Percentiles rank a stretch among this genome's conserved stretches.
These are phyloP conservation scores for Drosophila greeni DNA, from an alignment of 2,888 invertebrate genomes.

Conservation along the genomic window DNA sequence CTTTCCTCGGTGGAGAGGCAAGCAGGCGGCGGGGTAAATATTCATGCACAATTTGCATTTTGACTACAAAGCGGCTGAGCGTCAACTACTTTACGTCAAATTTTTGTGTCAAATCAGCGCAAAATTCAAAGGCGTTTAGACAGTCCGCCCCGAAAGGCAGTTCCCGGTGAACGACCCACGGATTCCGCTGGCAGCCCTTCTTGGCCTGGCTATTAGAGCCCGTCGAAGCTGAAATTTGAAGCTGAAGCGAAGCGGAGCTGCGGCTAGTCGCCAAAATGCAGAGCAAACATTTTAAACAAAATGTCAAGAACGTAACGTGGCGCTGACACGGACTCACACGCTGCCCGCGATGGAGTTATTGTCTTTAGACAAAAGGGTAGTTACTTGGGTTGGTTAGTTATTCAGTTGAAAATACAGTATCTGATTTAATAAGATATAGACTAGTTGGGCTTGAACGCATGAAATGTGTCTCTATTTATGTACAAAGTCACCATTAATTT, in stretches of 20 bases:
- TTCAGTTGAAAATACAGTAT: not conserved
- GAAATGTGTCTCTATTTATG: not conserved
- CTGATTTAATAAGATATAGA: not conserved
- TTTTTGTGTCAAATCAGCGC: conserved; percentile 70
- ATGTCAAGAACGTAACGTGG: conserved; percentile 52
- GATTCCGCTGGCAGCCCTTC: conserved; percentile 10
- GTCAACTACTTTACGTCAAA: conserved; percentile 50
- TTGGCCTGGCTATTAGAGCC: conserved; percentile 5
- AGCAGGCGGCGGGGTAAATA: conserved; percentile 20
- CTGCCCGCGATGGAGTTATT: conserved; percentile 26
- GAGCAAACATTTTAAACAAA: conserved; percentile 58
- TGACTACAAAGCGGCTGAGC: conserved; percentile 24
- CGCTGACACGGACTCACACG: conserved; percentile 29
- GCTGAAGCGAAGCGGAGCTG: not conserved
- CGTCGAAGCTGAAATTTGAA: conserved; percentile 2
- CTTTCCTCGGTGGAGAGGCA: conserved; percentile 18
- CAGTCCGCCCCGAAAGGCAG: conserved; percentile 5
- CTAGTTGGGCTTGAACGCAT: not conserved
- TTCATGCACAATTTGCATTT: conserved; percentile 67
- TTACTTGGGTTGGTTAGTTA: not conserved
- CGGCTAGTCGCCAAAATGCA: conserved; percentile 49
- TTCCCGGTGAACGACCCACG: conserved; percentile 30
- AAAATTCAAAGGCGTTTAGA: conserved; percentile 49
- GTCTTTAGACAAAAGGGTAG: conserved; percentile 3
- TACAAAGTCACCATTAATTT: not conserved